Evolutionary conservation across 2,888 invertebrate species (phyloP).

Genomic region (Clepsis dumicolana): DNA sequence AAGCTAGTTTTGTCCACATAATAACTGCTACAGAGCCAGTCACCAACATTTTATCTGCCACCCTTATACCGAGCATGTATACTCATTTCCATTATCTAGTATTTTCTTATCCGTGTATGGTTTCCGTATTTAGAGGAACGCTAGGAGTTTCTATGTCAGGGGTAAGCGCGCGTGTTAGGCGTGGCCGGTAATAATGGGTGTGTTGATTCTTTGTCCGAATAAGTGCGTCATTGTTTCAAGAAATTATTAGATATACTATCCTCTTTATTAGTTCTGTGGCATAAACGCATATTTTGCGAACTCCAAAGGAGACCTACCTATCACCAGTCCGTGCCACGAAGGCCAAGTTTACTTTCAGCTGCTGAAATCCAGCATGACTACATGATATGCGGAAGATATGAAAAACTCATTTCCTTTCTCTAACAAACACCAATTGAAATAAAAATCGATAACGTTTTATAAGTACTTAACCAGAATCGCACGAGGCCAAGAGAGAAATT

Average conservation of each 20-base stretch:
- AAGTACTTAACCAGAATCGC: conserved; percentile 36
- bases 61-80: no score
- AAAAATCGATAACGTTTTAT: conserved; percentile 20
- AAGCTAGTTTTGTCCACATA: no score
- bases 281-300: no score
- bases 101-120: neutral
- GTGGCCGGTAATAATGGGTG: conserved; percentile 43
- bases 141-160: conserved; percentile 47
- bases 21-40: no score
- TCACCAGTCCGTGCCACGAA: no score
- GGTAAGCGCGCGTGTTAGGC: conserved; percentile 42
- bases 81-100: no score
- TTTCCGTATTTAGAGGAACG: conserved; percentile 28
- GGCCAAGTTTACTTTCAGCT: neutral
- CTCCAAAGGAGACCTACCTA: no score
- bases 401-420: conserved; percentile 22
- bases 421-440: conserved; percentile 16
- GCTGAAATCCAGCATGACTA: neutral
- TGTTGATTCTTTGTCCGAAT: conserved; percentile 42
- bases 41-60: no score
- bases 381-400: neutral
- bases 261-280: no score
- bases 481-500: conserved; percentile 47
- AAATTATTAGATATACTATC: no score
- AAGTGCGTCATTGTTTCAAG: conserved; percentile 15